phyloP scores from a whole-genome alignment of 2,113 vertebrate species.

The Gila orcuttii region DNA sequence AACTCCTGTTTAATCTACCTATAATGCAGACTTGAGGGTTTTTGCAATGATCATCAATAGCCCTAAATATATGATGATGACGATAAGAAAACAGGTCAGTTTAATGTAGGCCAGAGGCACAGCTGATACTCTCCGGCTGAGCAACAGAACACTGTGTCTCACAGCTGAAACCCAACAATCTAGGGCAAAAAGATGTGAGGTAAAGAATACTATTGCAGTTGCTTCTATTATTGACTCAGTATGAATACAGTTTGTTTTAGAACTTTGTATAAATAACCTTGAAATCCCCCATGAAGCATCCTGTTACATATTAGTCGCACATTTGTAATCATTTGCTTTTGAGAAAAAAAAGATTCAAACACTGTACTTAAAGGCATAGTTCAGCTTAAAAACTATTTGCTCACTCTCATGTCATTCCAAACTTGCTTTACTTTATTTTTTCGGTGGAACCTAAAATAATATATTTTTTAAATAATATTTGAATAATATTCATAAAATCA shows the following conservation, averaged over 20 bases:
- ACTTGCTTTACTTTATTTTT: no score
- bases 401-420: no score
- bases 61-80: slow-evolving; percentile 38
- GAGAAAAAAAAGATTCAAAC: background rate
- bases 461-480: no score
- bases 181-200: slow-evolving; percentile 9
- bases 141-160: slow-evolving; percentile 46
- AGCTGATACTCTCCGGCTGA: slow-evolving; percentile 43
- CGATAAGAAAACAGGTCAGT: slow-evolving; percentile 47
- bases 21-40: background rate
- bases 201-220: slow-evolving; percentile 32
- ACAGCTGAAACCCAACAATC: slow-evolving; percentile 27
- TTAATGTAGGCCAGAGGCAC: slow-evolving; percentile 58
- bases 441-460: no score
- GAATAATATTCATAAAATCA: background rate
- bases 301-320: background rate
- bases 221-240: slow-evolving; percentile 53
- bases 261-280: background rate
- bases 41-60: slow-evolving; percentile 29
- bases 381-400: background rate
- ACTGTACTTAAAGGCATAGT: background rate
- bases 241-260: background rate
- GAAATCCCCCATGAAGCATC: background rate
- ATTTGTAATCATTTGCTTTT: slow-evolving; percentile 17
- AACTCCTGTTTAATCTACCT: background rate